These are phyloP conservation scores for Apamea anceps DNA, from an alignment of 2,888 invertebrate genomes.

Conservation along the genomic window DNA sequence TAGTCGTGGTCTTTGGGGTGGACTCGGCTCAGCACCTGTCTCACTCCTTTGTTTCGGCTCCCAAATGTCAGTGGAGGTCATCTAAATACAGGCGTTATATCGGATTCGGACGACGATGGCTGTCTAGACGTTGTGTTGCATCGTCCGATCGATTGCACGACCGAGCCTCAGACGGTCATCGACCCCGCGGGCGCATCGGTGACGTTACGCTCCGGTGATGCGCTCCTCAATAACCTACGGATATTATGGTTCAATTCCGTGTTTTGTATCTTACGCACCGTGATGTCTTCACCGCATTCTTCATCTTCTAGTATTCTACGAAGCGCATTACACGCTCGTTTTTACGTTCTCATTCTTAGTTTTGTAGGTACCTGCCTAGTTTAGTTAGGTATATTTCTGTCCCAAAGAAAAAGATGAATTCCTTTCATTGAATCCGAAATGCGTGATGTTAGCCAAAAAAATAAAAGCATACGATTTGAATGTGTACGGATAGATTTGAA, in stretches of 20 bases:
- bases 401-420: slow-evolving; percentile 55
- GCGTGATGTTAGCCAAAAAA: slow-evolving; percentile 75
- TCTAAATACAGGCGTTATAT: slow-evolving; percentile 88
- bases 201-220: slow-evolving; percentile 90
- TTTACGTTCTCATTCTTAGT: slow-evolving; percentile 19
- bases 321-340: slow-evolving; percentile 38
- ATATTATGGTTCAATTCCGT: slow-evolving; percentile 79
- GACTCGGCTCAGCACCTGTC: slow-evolving; percentile 86
- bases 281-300: slow-evolving; percentile 70
- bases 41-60: slow-evolving; percentile 88
- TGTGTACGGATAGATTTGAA: slow-evolving; percentile 68
- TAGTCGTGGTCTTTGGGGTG: slow-evolving; percentile 80
- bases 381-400: slow-evolving; percentile 13
- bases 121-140: slow-evolving; percentile 89
- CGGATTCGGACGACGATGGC: slow-evolving; percentile 85
- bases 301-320: slow-evolving; percentile 58
- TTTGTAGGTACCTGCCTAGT: neutral
- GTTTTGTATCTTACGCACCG: slow-evolving; percentile 73
- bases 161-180: slow-evolving; percentile 88
- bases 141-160: slow-evolving; percentile 90
- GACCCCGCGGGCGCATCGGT: slow-evolving; percentile 90
- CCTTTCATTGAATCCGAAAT: slow-evolving; percentile 70
- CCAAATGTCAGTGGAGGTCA: slow-evolving; percentile 89
- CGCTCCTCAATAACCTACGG: slow-evolving; percentile 86
- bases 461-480: slow-evolving; percentile 76